Conservation (phyloP, 2,113 vertebrate genomes). For the Erinaceus europaeus region DNA sequence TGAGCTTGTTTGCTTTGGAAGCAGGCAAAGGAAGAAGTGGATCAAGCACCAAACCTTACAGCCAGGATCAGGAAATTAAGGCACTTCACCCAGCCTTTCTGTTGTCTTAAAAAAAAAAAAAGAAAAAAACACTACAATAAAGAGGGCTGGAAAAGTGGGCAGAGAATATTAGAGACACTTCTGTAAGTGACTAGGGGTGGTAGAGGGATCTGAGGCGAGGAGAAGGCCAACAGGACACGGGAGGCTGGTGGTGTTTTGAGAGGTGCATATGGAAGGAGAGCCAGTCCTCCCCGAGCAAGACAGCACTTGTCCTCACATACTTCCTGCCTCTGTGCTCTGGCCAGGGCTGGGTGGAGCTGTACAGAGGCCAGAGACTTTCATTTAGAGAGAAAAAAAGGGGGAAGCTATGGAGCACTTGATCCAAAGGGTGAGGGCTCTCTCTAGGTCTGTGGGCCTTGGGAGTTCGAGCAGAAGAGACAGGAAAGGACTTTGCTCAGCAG, state of each 20-base stretch:
- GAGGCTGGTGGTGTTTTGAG: neutral
- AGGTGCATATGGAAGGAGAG: conserved; percentile 25
- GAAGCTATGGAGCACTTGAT: neutral
- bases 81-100: too few species aligned
- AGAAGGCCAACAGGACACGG: neutral
- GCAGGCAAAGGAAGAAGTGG: conserved; percentile 53
- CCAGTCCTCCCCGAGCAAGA: conserved; percentile 37
- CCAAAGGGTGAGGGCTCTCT: neutral
- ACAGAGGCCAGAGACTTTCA: neutral
- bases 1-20: conserved; percentile 52
- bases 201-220: neutral
- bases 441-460: neutral
- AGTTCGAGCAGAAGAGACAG: neutral
- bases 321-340: neutral
- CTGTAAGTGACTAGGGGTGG: neutral
- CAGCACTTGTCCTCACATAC: conserved; percentile 4
- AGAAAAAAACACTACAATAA: too few species aligned
- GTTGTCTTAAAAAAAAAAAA: too few species aligned
- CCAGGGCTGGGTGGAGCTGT: conserved; percentile 3
- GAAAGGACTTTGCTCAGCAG: neutral
- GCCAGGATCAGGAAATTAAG: conserved; percentile 56
- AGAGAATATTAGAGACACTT: neutral
- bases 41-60: conserved; percentile 23
- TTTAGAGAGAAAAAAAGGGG: neutral
- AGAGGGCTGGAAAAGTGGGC: neutral